Conservation (phyloP, 2,888 invertebrate species). For the Unio pictorum region DNA sequence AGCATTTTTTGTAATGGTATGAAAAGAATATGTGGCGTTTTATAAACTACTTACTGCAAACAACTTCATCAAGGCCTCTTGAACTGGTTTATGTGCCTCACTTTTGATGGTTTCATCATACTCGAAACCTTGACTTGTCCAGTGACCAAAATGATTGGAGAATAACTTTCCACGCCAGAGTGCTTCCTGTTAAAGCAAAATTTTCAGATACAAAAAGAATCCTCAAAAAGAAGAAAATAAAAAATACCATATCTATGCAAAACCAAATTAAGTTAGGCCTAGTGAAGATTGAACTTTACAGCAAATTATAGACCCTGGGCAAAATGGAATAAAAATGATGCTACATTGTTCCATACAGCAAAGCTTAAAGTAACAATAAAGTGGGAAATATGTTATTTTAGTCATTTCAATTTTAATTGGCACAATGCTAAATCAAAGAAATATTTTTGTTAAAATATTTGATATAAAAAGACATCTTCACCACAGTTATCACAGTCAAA, state of each 20-base stretch:
- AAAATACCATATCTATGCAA: background rate
- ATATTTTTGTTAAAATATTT: no score
- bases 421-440: no score
- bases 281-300: no score
- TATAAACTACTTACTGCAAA: slow-evolving; percentile 83
- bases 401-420: no score
- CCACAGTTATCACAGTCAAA: no score
- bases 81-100: slow-evolving; percentile 79
- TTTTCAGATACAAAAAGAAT: background rate
- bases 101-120: slow-evolving; percentile 61
- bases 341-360: no score
- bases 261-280: no score
- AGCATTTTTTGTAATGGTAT: background rate
- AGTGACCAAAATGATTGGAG: slow-evolving; percentile 53
- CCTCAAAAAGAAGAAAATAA: background rate
- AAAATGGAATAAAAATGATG: no score
- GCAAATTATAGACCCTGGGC: no score
- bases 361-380: no score
- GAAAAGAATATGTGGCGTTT: background rate
- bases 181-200: slow-evolving; percentile 57
- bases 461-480: no score
- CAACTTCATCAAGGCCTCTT: slow-evolving; percentile 86
- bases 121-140: slow-evolving; percentile 60
- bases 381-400: no score
- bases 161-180: slow-evolving; percentile 56